Percentiles rank a stretch among this genome's conserved stretches.
Evolutionary conservation across 2,888 invertebrate genomes (phyloP).

Genomic region (Orthosia gothica): DNA sequence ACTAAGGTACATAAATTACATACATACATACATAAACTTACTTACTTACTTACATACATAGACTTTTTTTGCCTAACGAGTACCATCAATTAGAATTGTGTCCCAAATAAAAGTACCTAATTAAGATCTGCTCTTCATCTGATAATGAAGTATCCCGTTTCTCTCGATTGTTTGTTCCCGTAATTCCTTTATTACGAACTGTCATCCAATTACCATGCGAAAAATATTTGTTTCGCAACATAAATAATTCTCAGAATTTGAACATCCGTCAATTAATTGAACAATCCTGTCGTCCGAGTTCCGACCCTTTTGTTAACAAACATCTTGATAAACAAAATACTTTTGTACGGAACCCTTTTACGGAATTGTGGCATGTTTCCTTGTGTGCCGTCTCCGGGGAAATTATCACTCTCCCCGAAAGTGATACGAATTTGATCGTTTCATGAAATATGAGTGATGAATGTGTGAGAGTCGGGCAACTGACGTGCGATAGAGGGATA

Average conservation of each 20-base stretch:
- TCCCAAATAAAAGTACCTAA: conserved; percentile 30
- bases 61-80: conserved; percentile 1
- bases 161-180: conserved; percentile 23
- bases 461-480: conserved; percentile 31
- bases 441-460: conserved; percentile 64
- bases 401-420: conserved; percentile 64
- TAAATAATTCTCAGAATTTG: conserved; percentile 18
- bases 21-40: too few species aligned
- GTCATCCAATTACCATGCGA: conserved; percentile 41
- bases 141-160: conserved; percentile 24
- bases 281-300: conserved; percentile 41
- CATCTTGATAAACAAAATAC: conserved; percentile 61
- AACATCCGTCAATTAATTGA: conserved; percentile 50
- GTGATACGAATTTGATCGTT: conserved; percentile 67
- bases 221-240: conserved; percentile 35
- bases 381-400: conserved; percentile 59
- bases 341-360: conserved; percentile 56
- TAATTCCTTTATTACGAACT: conserved; percentile 34
- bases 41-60: too few species aligned
- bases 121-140: conserved; percentile 31
- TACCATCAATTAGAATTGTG: conserved; percentile 13
- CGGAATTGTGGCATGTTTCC: conserved; percentile 52
- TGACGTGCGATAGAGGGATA: conserved; percentile 1
- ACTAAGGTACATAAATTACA: neutral
- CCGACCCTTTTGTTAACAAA: conserved; percentile 39